Evolutionary conservation across 2,888 invertebrate species (phyloP).

Genomic region (Drosophila falleni): DNA sequence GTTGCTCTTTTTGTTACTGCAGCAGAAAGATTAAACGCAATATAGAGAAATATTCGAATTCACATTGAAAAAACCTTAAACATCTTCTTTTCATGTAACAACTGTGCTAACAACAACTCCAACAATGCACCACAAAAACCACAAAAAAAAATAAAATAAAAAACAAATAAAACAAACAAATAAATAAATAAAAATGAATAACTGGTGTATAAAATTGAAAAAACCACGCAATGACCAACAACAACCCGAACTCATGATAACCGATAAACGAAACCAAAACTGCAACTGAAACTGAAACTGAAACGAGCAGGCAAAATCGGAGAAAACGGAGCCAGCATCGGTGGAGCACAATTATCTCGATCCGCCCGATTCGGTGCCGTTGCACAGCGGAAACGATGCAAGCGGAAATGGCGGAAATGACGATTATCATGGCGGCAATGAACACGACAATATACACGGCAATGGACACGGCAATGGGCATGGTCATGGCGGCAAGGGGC

Average conservation of each 20-base stretch:
- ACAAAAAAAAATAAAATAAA: slow-evolving; percentile 25
- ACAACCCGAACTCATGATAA: slow-evolving; percentile 22
- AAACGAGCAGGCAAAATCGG: slow-evolving; percentile 72
- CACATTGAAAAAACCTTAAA: slow-evolving; percentile 61
- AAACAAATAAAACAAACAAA: slow-evolving; percentile 52
- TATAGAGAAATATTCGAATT: slow-evolving; percentile 48
- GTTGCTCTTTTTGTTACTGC: slow-evolving; percentile 20
- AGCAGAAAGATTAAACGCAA: slow-evolving; percentile 67
- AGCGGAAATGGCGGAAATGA: slow-evolving; percentile 85
- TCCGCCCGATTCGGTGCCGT: slow-evolving; percentile 84
- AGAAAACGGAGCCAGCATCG: slow-evolving; percentile 83
- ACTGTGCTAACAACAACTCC: slow-evolving; percentile 45
- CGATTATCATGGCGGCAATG: slow-evolving; percentile 83
- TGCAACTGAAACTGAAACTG: slow-evolving; percentile 4
- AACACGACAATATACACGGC: slow-evolving; percentile 59
- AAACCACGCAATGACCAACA: slow-evolving; percentile 44
- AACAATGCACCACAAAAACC: slow-evolving; percentile 56
- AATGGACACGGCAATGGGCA: slow-evolving; percentile 60
- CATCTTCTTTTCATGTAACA: slow-evolving; percentile 64
- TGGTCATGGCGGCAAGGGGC: slow-evolving; percentile 38
- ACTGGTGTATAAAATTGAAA: slow-evolving; percentile 62
- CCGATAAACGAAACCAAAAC: not conserved
- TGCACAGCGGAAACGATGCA: slow-evolving; percentile 85
- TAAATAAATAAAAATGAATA: slow-evolving; percentile 70
- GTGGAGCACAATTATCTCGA: slow-evolving; percentile 85